phyloP scores from a whole-genome alignment of 2,113 vertebrate genomes.

The Camelus bactrianus region DNA sequence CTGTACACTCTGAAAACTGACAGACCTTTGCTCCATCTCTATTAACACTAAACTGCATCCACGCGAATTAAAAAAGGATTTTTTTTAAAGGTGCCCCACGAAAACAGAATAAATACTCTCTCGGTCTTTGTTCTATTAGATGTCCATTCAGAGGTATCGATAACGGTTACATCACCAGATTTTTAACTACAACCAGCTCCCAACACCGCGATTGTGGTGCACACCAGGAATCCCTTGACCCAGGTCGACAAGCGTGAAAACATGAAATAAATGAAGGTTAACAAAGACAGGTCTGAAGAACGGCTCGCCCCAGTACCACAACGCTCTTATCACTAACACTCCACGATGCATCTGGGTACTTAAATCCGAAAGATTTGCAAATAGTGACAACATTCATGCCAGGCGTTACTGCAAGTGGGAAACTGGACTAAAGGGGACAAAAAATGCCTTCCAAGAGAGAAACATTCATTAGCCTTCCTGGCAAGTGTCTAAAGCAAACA shows the following conservation, averaged over 20 bases:
- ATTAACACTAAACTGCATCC: slow-evolving; percentile 32
- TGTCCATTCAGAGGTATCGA: slow-evolving; percentile 78
- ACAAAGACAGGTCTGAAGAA: slow-evolving; percentile 88
- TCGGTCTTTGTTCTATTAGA: slow-evolving; percentile 84
- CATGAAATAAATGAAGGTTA: slow-evolving; percentile 89
- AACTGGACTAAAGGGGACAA: background rate
- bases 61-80: background rate
- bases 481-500: slow-evolving; percentile 82
- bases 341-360: background rate
- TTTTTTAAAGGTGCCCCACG: background rate
- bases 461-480: slow-evolving; percentile 74
- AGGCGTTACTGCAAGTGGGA: slow-evolving; percentile 63
- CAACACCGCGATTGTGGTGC: slow-evolving; percentile 81
- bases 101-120: slow-evolving; percentile 68
- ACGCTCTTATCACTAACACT: slow-evolving; percentile 38
- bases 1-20: slow-evolving; percentile 10
- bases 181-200: slow-evolving; percentile 71
- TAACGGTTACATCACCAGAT: slow-evolving; percentile 83
- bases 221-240: slow-evolving; percentile 80
- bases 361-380: slow-evolving; percentile 14
- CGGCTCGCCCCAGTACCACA: slow-evolving; percentile 42
- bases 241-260: slow-evolving; percentile 87
- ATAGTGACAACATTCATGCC: slow-evolving; percentile 23
- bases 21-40: background rate
- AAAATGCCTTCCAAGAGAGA: slow-evolving; percentile 59